Evolutionary conservation across 2,888 invertebrate species (phyloP), one percentile per base, ranked within the genome.

Genomic region (Andrena camellia): DNA sequence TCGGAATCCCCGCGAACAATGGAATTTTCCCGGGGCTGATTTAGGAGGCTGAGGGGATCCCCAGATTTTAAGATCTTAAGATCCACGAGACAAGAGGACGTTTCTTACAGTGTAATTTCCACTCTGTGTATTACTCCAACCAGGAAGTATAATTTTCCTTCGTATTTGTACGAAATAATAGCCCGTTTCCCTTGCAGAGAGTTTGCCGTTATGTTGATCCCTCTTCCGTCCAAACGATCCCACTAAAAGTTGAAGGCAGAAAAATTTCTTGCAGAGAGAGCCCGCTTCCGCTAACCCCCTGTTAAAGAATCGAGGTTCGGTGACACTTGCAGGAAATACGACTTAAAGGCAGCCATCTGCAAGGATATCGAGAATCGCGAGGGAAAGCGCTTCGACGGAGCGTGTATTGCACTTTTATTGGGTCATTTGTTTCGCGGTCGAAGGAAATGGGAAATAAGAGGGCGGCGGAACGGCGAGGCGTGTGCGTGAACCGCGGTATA

Each of bases 21-120:
- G 81, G 81, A 81, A 81, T 74, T 81, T 75, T 81, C 42, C 60
- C 54, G 48, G 26, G 13, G 23, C 66, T 60, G 70, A 70, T 70
- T 50, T 74, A 57, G n/a, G 33, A 23, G 59, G 8, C 73, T 29
- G 74, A 69, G 48, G 35, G 68, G 81, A 68, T 73, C 48, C n/a
- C 7, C 31, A 33, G 81, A 60, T 70, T 80, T 66, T 50, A 66
- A 70, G 64, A 63, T 78, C 57, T 72, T 52, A 63, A 52, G 52
- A 63, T 69, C 63, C 7, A 5, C 13, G 29, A 50, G 31, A 71
- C 52, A 23, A 54, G 35, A 23, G 17, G 48, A 64, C 54, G 69
- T 67, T 67, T 60, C 72, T 60, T 26, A 3, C 48, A 2, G 33
- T n/a, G 60, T 33, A 13, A 60, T 78, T 62, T 52, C 73, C n/a